Conservation (phyloP, 2,888 invertebrate genomes). For the Xestoiulus laeticollis region DNA sequence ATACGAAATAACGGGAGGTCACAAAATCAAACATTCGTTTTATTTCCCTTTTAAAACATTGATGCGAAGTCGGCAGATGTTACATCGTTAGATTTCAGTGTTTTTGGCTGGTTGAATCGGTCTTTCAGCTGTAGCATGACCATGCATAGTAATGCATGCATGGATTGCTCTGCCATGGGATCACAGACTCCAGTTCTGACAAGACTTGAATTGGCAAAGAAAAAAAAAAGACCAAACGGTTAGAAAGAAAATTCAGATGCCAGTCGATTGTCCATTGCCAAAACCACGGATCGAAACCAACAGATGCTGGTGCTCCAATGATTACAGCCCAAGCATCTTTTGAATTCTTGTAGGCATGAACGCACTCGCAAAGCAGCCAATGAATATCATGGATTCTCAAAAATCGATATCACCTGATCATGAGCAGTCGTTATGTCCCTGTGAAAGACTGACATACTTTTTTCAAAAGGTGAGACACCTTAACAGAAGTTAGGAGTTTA, state of each 20-base stretch:
- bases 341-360: neutral
- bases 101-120: neutral
- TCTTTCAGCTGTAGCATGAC: neutral
- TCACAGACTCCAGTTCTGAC: neutral
- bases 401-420: conserved; percentile 18
- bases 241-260: neutral
- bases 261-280: neutral
- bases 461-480: neutral
- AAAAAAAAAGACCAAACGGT: neutral
- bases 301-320: neutral
- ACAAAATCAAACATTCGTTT: neutral
- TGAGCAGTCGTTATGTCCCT: neutral
- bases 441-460: neutral
- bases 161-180: neutral
- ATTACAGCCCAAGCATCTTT: neutral
- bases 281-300: neutral
- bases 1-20: neutral
- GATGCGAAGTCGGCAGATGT: neutral
- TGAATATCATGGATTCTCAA: neutral
- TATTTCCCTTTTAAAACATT: conserved; percentile 29
- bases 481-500: neutral
- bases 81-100: neutral
- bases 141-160: neutral
- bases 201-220: neutral
- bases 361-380: neutral